phyloP scores from a whole-genome alignment of 2,797 vertebrate genomes.

The Malacoctenus gilli region DNA sequence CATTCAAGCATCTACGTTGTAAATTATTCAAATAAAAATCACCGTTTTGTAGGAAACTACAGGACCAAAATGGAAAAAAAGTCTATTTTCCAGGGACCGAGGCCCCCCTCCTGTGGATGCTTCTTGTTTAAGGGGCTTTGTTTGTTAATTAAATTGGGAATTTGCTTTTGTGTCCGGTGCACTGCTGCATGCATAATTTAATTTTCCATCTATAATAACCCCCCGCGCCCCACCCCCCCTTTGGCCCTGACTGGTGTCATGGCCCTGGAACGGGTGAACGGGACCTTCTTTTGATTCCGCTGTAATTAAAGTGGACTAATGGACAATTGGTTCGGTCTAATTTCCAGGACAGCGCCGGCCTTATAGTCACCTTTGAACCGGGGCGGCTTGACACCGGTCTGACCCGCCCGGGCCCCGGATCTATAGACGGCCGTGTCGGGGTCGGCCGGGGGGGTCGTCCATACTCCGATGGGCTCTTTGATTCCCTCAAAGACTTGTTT shows the following conservation, averaged over 20 bases:
- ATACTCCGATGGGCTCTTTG: conserved; percentile 42
- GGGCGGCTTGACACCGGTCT: conserved; percentile 59
- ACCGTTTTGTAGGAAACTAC: too few species aligned
- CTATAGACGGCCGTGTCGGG: conserved; percentile 36
- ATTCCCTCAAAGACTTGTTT: conserved; percentile 44
- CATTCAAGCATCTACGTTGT: too few species aligned
- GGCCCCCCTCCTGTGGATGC: conserved; percentile 20
- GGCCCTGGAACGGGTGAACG: conserved; percentile 53
- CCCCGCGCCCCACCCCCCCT: conserved; percentile 30
- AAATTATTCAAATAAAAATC: too few species aligned
- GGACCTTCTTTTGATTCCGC: conserved; percentile 54
- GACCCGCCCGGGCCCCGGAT: conserved; percentile 42
- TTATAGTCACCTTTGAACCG: conserved; percentile 74
- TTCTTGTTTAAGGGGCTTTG: conserved; percentile 61
- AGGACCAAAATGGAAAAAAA: not conserved
- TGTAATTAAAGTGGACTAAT: conserved; percentile 79
- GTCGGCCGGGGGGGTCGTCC: conserved; percentile 48
- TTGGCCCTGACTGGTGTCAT: conserved; percentile 63
- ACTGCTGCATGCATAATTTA: conserved; percentile 77
- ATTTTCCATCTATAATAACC: conserved; percentile 71
- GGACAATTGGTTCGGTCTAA: conserved; percentile 81
- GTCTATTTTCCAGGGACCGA: conserved; percentile 7
- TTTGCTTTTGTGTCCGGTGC: conserved; percentile 76
- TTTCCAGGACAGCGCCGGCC: conserved; percentile 73
- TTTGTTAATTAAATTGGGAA: conserved; percentile 77